Base-by-base conservation (phyloP, 2,797 vertebrate genomes). In the Etheostoma nigrum region DNA sequence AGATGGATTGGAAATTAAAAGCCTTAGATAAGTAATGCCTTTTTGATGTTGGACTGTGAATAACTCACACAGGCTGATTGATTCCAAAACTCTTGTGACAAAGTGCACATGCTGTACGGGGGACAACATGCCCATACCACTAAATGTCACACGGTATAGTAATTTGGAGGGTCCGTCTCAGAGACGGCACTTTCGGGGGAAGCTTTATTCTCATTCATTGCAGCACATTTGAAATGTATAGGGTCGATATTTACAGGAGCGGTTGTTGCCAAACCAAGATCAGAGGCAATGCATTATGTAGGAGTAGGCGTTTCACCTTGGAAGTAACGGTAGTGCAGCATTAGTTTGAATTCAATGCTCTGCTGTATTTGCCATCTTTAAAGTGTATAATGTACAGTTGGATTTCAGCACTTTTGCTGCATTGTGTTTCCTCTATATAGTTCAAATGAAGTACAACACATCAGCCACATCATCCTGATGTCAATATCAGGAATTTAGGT, bases 1-100 rank as follows among this genome's bases (percentile, higher is more conserved):
- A 95, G 94, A 95, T 93, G 94, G 90, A 96, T 95, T 94, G 88
- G 86, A 95, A 95, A 95, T 95, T 94, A 95, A 96, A 94, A 94
- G 90, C 91, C 90, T 91, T 89, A 91, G 93, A 94, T 94, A 95
- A 95, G 93, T 95, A 94, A 96, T 95, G 94, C 89, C 90, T 94
- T 95, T 94, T 94, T 95, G 94, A 96, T 95, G 91, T 90, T 88
- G 90, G 91, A 92, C 91, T 90, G 90, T 90, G 91, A 94, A 92
- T 93, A 92, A 91, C 90, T 93, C 88, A 89, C 71, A 72, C 52
- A 0, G 60, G 67, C 86, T 93, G 94, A 95, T 95, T 94, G 93
- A 95, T 95, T 95, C 91, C 84, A 91, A 94, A 95, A 94, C 88
- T 93, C 91, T 78, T 71, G 79, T 89, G 90, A 94, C 91, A 91